Conservation (phyloP, 1,140 invertebrate genomes). For the Heterodera schachtii region DNA sequence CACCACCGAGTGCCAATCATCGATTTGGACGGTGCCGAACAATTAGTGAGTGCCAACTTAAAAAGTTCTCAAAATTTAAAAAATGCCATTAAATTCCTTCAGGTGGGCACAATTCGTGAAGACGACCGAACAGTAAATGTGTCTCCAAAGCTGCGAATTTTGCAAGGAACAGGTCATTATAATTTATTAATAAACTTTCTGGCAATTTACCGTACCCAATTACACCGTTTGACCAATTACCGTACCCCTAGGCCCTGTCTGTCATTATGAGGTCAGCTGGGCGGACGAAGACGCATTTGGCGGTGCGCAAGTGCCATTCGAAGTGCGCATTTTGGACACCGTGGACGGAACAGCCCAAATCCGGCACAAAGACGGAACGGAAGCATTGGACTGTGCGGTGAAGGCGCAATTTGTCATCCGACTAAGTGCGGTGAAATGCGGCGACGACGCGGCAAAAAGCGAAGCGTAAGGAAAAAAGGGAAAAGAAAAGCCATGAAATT, state of each 20-base stretch:
- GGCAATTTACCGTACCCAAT: too few relatives aligned
- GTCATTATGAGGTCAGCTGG: constrained; percentile 56
- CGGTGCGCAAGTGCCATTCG: constrained; percentile 51
- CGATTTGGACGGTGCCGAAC: constrained; percentile 59
- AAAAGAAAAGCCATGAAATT: too few relatives aligned
- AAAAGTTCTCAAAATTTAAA: background rate
- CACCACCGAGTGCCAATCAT: constrained; percentile 54
- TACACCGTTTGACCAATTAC: constrained; percentile 16
- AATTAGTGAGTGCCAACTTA: constrained; percentile 30
- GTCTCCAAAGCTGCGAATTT: constrained; percentile 59
- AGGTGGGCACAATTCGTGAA: constrained; percentile 56
- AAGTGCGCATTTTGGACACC: constrained; percentile 54
- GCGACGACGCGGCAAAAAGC: constrained; percentile 50
- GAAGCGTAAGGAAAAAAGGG: background rate
- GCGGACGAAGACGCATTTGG: constrained; percentile 10
- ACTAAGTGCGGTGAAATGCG: constrained; percentile 58
- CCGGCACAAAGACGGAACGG: constrained; percentile 22
- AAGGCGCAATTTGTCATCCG: constrained; percentile 45
- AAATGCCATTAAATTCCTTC: background rate
- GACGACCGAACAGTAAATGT: constrained; percentile 58
- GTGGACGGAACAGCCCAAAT: constrained; percentile 56
- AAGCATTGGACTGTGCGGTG: constrained; percentile 56
- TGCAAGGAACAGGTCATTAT: constrained; percentile 58
- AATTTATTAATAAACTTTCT: background rate
- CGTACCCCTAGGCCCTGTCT: constrained; percentile 55